phyloP scores from a whole-genome alignment of 2,113 vertebrate genomes.

The Fulica atra region DNA sequence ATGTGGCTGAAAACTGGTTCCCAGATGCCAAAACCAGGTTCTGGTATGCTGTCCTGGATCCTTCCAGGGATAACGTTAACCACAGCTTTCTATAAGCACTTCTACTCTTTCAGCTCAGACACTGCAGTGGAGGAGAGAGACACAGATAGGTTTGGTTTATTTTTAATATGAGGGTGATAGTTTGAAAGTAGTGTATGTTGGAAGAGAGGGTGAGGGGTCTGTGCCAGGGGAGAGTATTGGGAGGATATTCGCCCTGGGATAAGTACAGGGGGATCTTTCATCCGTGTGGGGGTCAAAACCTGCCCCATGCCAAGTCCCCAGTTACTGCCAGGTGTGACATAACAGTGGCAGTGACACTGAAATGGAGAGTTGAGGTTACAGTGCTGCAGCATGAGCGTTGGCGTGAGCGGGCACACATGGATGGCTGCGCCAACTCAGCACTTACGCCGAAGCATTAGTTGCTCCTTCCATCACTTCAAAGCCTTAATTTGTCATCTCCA shows the following conservation, averaged over 20 bases:
- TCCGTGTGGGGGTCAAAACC: neutral
- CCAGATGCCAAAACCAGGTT: constrained; percentile 60
- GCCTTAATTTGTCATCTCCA: neutral
- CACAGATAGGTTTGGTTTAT: neutral
- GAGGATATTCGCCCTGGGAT: neutral
- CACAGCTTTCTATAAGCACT: constrained; percentile 1
- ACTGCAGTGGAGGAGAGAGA: neutral
- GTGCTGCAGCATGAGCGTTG: fast-evolving
- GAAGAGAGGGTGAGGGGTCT: neutral
- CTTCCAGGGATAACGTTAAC: constrained; percentile 47
- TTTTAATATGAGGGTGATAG: neutral
- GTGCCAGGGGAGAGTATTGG: neutral
- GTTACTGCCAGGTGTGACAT: neutral
- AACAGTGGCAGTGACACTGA: neutral
- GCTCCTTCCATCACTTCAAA: neutral
- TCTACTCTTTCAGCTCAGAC: constrained; percentile 12
- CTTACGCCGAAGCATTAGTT: neutral
- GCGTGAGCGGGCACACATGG: fast-evolving
- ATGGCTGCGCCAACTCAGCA: fast-evolving
- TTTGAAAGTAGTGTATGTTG: neutral
- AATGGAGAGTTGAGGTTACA: neutral
- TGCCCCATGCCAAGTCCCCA: neutral
- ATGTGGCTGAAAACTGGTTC: constrained; percentile 51
- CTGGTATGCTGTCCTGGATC: constrained; percentile 58
- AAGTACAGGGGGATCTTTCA: neutral